Evolutionary conservation across 92 coral and sea anemone species (phyloP), one percentile per base, ranked within the genome.

Genomic region (Chrysogorgia sp.): DNA sequence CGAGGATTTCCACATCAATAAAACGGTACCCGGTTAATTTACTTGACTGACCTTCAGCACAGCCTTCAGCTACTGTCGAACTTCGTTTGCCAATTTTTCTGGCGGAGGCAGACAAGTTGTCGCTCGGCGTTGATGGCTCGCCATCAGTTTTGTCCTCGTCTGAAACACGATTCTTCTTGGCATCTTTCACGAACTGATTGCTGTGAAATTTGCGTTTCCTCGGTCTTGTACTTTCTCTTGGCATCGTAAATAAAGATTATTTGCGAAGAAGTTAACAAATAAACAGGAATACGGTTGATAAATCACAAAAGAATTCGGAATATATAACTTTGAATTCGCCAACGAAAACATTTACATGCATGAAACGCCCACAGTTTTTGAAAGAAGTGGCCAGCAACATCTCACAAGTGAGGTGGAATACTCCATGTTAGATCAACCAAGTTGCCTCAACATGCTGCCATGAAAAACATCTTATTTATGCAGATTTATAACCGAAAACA

Each of bases 1-100:
- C 71, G 74, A 79, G 52, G 32, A 84, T 67, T 47, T 84, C 81
- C 80, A 84, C 47, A 45, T 79, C 85, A 30, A 68, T 52, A 22
- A 84, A 40, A 9, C 81, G 61, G 69, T 67, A 79, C 33, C 85
- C 88, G 53, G 76, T 84, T 19, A 72, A 47, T 45, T 57, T 65
- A 30, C 64, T 15, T 19, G 64, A 58, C 24, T 19, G 24, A 15
- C 23, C 64, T 58, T 14, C 23, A 24, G 64, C 23, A 15, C 25
- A 76, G 17, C 63, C 63, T 22, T 33, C 55, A 15, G 55, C 58
- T 47, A 34, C 32, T 33, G 35, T 48, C n/a, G n/a, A n/a, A n/a
- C n/a, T n/a, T n/a, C n/a, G n/a, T n/a, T n/a, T n/a, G 29, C 24
- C 64, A 40, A 85, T 71, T 61, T 85, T 85, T 32, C 85, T 53